These are phyloP conservation scores for Pentamera pediparva DNA, from an alignment of 53 echinoderm and acorn worm species.

Conservation along the genomic window DNA sequence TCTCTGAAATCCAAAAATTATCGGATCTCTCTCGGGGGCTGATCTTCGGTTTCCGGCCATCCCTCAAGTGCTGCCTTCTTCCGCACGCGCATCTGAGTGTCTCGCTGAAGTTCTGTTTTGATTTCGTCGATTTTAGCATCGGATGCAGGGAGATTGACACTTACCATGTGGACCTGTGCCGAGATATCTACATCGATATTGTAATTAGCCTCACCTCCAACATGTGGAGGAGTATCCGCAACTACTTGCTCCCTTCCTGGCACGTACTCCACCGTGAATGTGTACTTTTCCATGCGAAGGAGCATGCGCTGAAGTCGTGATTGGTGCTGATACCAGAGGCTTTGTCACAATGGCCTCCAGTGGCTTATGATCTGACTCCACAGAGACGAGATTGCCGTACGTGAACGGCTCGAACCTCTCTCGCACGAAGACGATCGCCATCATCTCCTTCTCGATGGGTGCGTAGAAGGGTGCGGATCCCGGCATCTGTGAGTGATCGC, in stretches of 20 bases:
- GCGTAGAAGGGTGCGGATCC: no score
- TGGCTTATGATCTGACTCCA: no score
- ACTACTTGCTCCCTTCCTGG: neutral
- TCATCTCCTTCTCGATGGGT: no score
- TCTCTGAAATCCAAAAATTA: neutral
- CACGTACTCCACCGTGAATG: neutral
- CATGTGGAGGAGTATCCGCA: neutral
- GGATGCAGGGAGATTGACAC: neutral
- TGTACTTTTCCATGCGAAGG: neutral
- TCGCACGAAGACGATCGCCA: no score
- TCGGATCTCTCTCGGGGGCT: neutral
- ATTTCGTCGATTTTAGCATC: neutral
- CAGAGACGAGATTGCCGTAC: no score
- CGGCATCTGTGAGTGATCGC: no score
- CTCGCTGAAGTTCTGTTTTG: neutral
- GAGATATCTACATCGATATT: neutral
- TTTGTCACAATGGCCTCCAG: neutral
- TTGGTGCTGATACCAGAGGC: neutral
- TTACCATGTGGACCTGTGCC: neutral
- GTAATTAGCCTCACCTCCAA: neutral
- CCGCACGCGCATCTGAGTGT: neutral
- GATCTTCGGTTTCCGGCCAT: neutral
- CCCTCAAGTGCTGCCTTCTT: neutral
- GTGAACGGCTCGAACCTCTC: no score
- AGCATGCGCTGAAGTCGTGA: neutral